Percentiles rank a stretch among this genome's conserved stretches.
Evolutionary conservation across 2,888 invertebrate species (phyloP).

Genomic region (Tiphia femorata): DNA sequence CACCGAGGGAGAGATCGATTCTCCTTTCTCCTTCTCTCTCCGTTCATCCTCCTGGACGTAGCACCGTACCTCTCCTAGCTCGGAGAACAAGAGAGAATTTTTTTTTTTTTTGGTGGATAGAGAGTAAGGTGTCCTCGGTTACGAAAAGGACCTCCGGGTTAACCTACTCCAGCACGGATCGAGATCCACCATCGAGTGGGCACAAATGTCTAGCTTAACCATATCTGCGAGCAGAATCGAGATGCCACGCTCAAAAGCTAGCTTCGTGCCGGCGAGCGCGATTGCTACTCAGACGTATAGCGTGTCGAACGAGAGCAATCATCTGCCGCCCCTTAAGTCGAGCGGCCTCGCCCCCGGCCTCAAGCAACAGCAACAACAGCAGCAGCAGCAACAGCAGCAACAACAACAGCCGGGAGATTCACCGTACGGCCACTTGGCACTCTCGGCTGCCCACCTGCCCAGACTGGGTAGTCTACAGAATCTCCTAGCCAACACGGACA

Average conservation of each 20-base stretch:
- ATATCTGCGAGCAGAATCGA: constrained; percentile 54
- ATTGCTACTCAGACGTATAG: constrained; percentile 64
- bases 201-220: constrained; percentile 55
- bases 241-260: constrained; percentile 70
- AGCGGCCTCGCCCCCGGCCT: neutral
- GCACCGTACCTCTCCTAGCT: no score
- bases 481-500: constrained; percentile 54
- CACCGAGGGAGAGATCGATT: neutral
- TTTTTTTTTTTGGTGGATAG: no score
- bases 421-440: constrained; percentile 58
- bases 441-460: constrained; percentile 44
- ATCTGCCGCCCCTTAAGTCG: constrained; percentile 68
- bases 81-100: no score
- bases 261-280: constrained; percentile 59
- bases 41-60: no score
- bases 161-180: no score
- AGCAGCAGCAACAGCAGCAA: neutral
- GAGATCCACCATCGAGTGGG: constrained; percentile 35
- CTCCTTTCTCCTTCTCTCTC: neutral
- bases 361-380: neutral
- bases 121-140: no score
- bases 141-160: no score
- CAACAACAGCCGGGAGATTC: constrained; percentile 44
- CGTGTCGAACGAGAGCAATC: constrained; percentile 68
- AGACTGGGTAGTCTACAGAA: constrained; percentile 60